These are phyloP conservation scores for Diarsia mendica DNA, from an alignment of 2,888 invertebrate species.

Conservation along the genomic window DNA sequence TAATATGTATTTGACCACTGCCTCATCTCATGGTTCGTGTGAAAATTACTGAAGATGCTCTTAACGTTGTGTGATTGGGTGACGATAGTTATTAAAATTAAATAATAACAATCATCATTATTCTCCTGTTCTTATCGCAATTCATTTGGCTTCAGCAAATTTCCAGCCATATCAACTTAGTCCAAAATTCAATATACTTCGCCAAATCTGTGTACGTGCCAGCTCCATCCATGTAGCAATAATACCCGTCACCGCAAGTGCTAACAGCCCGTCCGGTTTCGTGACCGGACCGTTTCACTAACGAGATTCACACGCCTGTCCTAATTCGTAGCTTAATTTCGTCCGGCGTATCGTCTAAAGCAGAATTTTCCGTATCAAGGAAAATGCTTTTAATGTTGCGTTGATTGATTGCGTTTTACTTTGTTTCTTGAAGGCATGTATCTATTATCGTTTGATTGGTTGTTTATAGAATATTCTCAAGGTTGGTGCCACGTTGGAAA, in stretches of 20 bases:
- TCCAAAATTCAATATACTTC: not conserved
- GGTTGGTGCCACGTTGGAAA: conserved; percentile 26
- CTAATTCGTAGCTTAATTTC: conserved; percentile 54
- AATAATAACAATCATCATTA: not conserved
- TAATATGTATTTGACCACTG: not conserved
- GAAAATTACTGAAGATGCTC: not conserved
- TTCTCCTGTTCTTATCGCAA: not conserved
- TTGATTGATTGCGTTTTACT: conserved; percentile 38
- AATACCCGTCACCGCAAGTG: conserved; percentile 49
- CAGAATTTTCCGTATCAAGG: conserved; percentile 52
- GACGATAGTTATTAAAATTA: not conserved
- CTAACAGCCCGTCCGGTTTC: conserved; percentile 50
- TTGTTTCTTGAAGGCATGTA: conserved; percentile 27
- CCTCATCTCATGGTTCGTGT: not conserved
- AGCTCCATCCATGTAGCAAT: conserved; percentile 17
- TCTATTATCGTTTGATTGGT: conserved; percentile 23
- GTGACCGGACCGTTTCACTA: conserved; percentile 52
- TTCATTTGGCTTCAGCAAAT: not conserved
- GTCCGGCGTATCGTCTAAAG: conserved; percentile 10
- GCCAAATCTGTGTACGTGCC: conserved; percentile 23
- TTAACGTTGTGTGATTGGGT: too few species aligned
- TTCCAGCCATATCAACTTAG: not conserved
- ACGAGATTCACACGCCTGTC: conserved; percentile 54
- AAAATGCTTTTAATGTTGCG: conserved; percentile 50
- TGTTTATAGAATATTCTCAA: conserved; percentile 18